Evolutionary conservation across 2,797 vertebrate genomes (phyloP), one percentile per base, ranked within the genome.

Genomic region (Serranus cabrilla): DNA sequence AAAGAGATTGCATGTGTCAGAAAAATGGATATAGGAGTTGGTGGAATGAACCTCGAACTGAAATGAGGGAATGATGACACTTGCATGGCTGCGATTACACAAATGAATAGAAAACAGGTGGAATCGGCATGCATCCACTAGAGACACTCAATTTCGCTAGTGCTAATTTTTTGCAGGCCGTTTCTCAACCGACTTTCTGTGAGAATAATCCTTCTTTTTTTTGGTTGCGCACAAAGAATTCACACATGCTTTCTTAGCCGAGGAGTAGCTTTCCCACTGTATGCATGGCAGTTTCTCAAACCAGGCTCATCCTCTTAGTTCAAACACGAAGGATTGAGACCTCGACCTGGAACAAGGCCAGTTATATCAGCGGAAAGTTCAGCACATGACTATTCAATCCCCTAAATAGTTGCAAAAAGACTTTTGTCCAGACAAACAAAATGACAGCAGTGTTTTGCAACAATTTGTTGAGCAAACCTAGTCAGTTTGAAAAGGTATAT

Each of bases 71-170:
- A 91, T 71, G 87, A 90, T 91, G 92, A 93, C 86, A 88, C 84
- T 91, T 72, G 71, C 78, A 84, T 82, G 82, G 87, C 83, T 85
- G 81, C 57, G 64, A 89, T 92, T 90, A 83, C 80, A 80, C 78
- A 78, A 90, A 93, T 90, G 77, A 91, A 94, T 90, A 84, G 82
- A 84, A 93, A 93, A 89, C 93, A 93, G 90, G 89, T 93, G 92
- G 87, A 83, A 73, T 78, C 42, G 46, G 81, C 73, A 74, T 74
- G 76, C 78, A 17, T 57, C 54, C 81, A 37, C 82, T 25, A 34
- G 81, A 86, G 81, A 92, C 79, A 61, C 73, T 76, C 70, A 51
- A 60, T 89, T 89, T 86, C 78, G 75, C 82, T 18, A 7, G 74
- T 71, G 68, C 85, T 82, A 78, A 80, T 82, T 66, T 77, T 77